Evolutionary conservation across 2,888 invertebrate genomes (phyloP).

Genomic region (Thumatha senex): DNA sequence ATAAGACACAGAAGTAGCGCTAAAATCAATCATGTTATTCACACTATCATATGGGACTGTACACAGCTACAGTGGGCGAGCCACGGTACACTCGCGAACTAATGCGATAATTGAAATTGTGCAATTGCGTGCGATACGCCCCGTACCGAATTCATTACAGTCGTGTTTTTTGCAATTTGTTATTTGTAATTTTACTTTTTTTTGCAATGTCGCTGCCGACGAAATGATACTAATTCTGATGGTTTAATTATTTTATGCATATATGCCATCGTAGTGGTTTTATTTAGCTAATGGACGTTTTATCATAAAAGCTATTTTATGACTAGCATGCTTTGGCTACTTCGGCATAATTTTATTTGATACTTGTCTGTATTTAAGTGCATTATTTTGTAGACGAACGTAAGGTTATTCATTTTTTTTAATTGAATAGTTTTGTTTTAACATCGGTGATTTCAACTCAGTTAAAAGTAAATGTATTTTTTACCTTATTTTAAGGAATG

Average conservation of each 20-base stretch:
- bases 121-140: slow-evolving; percentile 82
- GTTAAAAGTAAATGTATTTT: background rate
- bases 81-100: slow-evolving; percentile 63
- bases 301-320: slow-evolving; percentile 37
- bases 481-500: background rate
- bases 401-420: background rate
- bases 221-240: slow-evolving; percentile 66
- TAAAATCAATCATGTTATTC: no score
- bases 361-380: background rate
- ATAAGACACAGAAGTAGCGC: no score
- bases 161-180: slow-evolving; percentile 68
- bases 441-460: background rate
- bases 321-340: slow-evolving; percentile 21
- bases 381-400: background rate
- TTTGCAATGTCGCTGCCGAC: slow-evolving; percentile 53
- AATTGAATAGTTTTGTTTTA: background rate
- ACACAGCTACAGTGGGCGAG: slow-evolving; percentile 14
- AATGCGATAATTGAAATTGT: slow-evolving; percentile 84
- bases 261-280: slow-evolving; percentile 41
- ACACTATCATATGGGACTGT: background rate
- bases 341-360: slow-evolving; percentile 21
- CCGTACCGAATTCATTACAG: slow-evolving; percentile 77
- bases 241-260: slow-evolving; percentile 68
- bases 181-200: slow-evolving; percentile 44
- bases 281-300: slow-evolving; percentile 50